Conservation (phyloP, 30 jellyfish, hydroid and myxozoan species). For the Hydra vulgaris region DNA sequence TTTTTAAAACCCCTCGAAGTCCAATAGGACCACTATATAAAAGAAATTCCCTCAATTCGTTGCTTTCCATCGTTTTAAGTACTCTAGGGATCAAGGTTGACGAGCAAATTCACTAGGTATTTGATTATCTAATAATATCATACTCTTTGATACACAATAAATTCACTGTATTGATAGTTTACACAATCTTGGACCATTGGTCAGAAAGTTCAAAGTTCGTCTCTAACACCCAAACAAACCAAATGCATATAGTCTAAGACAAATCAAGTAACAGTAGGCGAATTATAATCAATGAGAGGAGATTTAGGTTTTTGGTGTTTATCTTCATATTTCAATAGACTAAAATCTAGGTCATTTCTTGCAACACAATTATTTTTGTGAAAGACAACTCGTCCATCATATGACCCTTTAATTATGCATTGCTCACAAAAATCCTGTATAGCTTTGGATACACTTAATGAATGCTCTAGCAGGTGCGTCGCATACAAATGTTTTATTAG, state of each 20-base stretch:
- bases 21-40: constrained; percentile 38
- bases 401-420: constrained; percentile 16
- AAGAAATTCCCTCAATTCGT: constrained; percentile 42
- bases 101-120: constrained; percentile 35
- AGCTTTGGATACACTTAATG: constrained; percentile 15
- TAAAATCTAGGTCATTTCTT: constrained; percentile 14
- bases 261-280: background rate
- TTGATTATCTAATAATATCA: constrained; percentile 8
- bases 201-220: constrained; percentile 14
- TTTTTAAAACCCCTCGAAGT: constrained; percentile 14
- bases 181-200: constrained; percentile 26
- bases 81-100: constrained; percentile 28
- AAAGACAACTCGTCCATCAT: constrained; percentile 8
- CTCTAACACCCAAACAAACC: background rate
- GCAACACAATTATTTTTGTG: background rate
- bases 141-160: constrained; percentile 9
- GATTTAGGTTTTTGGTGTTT: constrained; percentile 17
- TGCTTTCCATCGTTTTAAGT: constrained; percentile 38
- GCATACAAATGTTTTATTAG: constrained; percentile 10
- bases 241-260: background rate
- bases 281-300: constrained; percentile 3
- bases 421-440: constrained; percentile 27
- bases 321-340: constrained; percentile 5
- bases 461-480: constrained; percentile 48
- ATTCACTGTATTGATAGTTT: constrained; percentile 18